These are phyloP conservation scores for Notarius quadriscutis DNA, from an alignment of 2,113 vertebrate genomes.

Conservation along the genomic window DNA sequence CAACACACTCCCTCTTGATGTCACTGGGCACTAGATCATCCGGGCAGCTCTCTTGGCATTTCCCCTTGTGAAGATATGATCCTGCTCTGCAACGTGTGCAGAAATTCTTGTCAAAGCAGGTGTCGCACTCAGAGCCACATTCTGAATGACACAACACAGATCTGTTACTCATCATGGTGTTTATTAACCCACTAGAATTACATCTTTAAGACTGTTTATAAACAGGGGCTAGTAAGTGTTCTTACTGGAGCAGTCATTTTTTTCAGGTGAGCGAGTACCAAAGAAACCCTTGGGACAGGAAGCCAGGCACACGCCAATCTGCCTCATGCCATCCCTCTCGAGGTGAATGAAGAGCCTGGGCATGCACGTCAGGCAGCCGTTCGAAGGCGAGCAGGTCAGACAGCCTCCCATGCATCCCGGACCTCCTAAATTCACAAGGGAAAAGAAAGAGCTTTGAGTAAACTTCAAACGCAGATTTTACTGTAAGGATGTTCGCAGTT, in stretches of 20 bases:
- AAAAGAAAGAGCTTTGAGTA: constrained; percentile 51
- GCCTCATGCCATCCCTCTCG: constrained; percentile 97
- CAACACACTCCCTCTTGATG: constrained; percentile 87
- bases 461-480: background rate
- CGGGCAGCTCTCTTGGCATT: constrained; percentile 94
- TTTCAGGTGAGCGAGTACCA: constrained; percentile 91
- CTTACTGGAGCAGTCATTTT: constrained; percentile 98
- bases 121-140: constrained; percentile 96
- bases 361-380: constrained; percentile 96
- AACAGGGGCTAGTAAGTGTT: constrained; percentile 36
- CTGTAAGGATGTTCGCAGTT: background rate
- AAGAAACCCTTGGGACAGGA: constrained; percentile 95
- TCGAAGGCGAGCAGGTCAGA: constrained; percentile 96
- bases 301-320: constrained; percentile 93
- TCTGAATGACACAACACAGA: constrained; percentile 80
- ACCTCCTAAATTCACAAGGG: constrained; percentile 83
- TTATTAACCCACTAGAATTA: background rate
- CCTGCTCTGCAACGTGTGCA: constrained; percentile 95
- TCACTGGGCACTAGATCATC: constrained; percentile 87
- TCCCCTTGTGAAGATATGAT: constrained; percentile 93
- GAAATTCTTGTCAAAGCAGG: constrained; percentile 99
- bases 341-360: constrained; percentile 96
- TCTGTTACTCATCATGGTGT: constrained; percentile 1
- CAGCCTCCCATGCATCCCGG: constrained; percentile 94
- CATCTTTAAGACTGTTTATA: constrained; percentile 2